These are phyloP conservation scores for Belonocnema kinseyi DNA, from an alignment of 1,140 invertebrate genomes.

Conservation along the genomic window DNA sequence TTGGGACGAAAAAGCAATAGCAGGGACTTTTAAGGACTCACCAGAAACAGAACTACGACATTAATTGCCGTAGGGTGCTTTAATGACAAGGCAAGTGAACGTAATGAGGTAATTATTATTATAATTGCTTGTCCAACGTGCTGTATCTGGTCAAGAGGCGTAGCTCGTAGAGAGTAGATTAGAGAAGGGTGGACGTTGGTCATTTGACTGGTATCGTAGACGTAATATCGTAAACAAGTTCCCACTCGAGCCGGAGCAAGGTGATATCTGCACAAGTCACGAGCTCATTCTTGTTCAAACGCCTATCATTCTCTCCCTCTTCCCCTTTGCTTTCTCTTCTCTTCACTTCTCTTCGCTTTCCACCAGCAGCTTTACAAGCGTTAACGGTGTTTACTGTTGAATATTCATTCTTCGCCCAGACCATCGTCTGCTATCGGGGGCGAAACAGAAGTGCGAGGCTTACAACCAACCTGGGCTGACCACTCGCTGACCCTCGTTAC, in stretches of 20 bases:
- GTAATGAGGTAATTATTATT: slow-evolving; percentile 48
- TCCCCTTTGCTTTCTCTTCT: slow-evolving; percentile 34
- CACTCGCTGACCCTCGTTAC: background rate
- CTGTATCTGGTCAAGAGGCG: slow-evolving; percentile 62
- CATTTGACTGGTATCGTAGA: slow-evolving; percentile 65
- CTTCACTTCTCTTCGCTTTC: slow-evolving; percentile 40
- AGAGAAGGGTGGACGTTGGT: slow-evolving; percentile 57
- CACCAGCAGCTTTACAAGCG: slow-evolving; percentile 47
- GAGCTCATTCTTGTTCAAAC: slow-evolving; percentile 32
- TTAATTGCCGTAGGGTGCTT: background rate
- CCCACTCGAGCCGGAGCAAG: slow-evolving; percentile 47
- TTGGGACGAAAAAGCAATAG: too few relatives aligned
- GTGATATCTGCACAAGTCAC: slow-evolving; percentile 57
- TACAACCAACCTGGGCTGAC: background rate
- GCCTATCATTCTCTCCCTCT: slow-evolving; percentile 38
- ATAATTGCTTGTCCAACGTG: slow-evolving; percentile 58
- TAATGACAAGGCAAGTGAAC: slow-evolving; percentile 4
- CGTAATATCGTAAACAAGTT: slow-evolving; percentile 68
- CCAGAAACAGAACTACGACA: background rate
- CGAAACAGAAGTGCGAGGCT: background rate
- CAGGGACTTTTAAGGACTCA: too few relatives aligned
- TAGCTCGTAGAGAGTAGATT: slow-evolving; percentile 60
- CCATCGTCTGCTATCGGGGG: slow-evolving; percentile 4
- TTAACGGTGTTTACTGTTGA: slow-evolving; percentile 57
- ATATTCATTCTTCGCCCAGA: slow-evolving; percentile 57